These are phyloP conservation scores for Ammodytes dubius DNA, from an alignment of 2,113 vertebrate genomes.

Conservation along the genomic window DNA sequence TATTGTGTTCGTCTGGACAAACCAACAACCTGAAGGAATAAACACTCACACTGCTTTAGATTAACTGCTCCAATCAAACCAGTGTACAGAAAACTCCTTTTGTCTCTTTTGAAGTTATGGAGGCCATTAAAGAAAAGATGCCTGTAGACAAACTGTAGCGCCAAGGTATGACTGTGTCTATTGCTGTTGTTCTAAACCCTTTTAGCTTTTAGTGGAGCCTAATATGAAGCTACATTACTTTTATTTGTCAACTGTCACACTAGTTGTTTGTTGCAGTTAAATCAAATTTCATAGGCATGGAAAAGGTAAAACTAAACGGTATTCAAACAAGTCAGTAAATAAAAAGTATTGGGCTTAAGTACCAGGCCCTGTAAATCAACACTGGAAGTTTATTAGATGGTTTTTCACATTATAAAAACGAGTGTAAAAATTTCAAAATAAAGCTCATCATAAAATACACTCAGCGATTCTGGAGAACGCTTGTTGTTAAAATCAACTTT, in stretches of 20 bases:
- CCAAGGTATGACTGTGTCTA: background rate
- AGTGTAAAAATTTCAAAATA: no score
- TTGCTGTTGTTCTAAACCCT: no score
- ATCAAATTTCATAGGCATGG: background rate
- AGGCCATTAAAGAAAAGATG: background rate
- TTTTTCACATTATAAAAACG: no score
- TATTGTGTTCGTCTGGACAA: constrained; percentile 24
- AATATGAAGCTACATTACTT: background rate
- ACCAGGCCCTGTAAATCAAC: no score
- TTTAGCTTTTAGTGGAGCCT: background rate
- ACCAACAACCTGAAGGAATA: constrained; percentile 32
- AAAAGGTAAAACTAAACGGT: no score
- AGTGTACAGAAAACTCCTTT: background rate
- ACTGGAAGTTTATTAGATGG: no score
- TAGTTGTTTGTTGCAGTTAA: background rate
- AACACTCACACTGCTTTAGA: background rate
- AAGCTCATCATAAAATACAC: no score
- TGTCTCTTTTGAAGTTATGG: background rate
- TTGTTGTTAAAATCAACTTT: no score
- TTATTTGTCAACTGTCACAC: background rate
- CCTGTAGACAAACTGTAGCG: background rate
- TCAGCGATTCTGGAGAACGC: no score
- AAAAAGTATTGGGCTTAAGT: no score
- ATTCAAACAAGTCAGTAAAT: no score
- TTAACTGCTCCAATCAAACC: background rate